phyloP scores from a whole-genome alignment of 2,797 vertebrate genomes.

The Girardinus metallicus region DNA sequence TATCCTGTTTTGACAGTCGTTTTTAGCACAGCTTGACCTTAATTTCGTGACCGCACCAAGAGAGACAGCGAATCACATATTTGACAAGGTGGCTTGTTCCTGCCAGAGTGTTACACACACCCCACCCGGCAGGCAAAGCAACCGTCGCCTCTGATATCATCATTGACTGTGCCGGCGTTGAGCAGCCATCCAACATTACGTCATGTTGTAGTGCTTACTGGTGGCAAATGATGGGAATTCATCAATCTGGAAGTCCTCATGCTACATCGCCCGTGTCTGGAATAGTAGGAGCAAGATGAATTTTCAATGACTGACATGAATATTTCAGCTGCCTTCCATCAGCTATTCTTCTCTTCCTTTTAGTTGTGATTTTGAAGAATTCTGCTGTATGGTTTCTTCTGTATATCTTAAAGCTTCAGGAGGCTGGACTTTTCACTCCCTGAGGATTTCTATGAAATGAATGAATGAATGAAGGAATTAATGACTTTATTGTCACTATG shows the following conservation, averaged over 20 bases:
- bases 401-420: conserved; percentile 4
- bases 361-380: background rate
- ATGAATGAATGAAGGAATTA: no score
- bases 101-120: conserved; percentile 35
- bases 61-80: conserved; percentile 47
- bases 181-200: conserved; percentile 44
- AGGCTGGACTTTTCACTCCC: background rate
- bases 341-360: background rate
- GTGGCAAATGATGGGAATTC: conserved; percentile 48
- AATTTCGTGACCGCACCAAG: conserved; percentile 64
- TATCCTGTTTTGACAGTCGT: conserved; percentile 69
- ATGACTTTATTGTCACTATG: no score
- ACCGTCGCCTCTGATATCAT: conserved; percentile 58
- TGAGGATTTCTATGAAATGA: background rate
- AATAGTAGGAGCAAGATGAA: conserved; percentile 46
- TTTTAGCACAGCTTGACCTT: conserved; percentile 72
- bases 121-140: conserved; percentile 29
- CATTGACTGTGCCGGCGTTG: conserved; percentile 22
- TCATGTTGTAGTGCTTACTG: conserved; percentile 36
- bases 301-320: conserved; percentile 36
- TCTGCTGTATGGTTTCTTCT: background rate
- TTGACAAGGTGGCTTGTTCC: conserved; percentile 58
- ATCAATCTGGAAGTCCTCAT: conserved; percentile 56
- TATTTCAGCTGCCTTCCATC: conserved; percentile 31
- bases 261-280: conserved; percentile 45